Conservation (phyloP, 2,888 invertebrate species). For the Furcula furcula region DNA sequence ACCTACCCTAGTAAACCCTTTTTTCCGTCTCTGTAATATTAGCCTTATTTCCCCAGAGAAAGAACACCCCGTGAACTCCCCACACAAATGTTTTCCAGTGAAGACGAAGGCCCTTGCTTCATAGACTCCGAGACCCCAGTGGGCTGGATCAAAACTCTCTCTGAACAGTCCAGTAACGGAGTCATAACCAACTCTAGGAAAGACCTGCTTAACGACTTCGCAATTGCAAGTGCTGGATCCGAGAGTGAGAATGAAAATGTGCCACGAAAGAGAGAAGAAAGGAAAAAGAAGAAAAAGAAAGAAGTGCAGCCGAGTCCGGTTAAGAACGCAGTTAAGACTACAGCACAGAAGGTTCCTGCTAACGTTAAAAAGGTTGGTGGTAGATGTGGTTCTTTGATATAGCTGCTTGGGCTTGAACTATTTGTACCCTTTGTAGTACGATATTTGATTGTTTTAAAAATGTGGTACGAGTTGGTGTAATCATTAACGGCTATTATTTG, state of each 20-base stretch:
- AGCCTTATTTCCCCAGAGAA: conserved; percentile 71
- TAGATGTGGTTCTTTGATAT: no score
- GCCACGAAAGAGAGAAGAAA: conserved; percentile 30
- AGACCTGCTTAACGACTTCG: conserved; percentile 70
- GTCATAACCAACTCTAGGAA: conserved; percentile 69
- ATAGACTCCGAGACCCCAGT: conserved; percentile 70
- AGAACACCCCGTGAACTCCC: conserved; percentile 79
- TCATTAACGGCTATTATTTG: no score
- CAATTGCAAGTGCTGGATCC: conserved; percentile 56
- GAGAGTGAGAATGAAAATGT: conserved; percentile 43
- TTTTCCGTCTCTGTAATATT: no score
- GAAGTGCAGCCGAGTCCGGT: conserved; percentile 55
- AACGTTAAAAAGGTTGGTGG: conserved; percentile 64
- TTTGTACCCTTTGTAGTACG: no score
- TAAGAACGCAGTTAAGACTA: conserved; percentile 31
- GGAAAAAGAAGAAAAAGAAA: conserved; percentile 38
- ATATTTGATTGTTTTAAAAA: no score
- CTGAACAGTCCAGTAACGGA: conserved; percentile 61
- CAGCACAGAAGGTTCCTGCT: conserved; percentile 43
- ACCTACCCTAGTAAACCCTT: no score
- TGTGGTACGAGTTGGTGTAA: no score
- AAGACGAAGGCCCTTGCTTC: conserved; percentile 75
- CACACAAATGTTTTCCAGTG: conserved; percentile 64
- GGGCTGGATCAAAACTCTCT: conserved; percentile 70
- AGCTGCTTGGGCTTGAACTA: no score